Base-by-base conservation (phyloP, 1,140 invertebrate species). In the Belonocnema kinseyi region DNA sequence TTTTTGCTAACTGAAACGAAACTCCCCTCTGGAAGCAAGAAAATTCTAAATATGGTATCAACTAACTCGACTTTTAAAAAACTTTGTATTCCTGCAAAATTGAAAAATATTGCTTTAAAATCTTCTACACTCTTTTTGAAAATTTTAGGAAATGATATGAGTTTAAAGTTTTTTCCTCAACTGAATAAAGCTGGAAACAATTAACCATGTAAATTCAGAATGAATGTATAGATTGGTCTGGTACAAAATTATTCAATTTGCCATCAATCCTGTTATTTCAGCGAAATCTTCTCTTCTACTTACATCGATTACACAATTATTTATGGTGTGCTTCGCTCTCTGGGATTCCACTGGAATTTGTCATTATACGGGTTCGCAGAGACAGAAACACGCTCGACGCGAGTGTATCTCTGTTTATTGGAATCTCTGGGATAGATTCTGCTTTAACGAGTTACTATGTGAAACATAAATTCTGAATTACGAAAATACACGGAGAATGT, bases 181-280 rank as follows among this genome's bases (percentile, higher is more conserved):
- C 33, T 66, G 16, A 66, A 66, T 66, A 16, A 7, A 66, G 61
- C 14, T 66, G 61, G 61, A 40, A 66, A 66, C 26, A 66, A 66
- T 66, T 66, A 66, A 66, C 40, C 61, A n/a, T 66, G 61, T n/a
- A 66, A 33, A 66, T 66, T 66, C 14, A 66, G 61, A 14, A 14
- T 66, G 33, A 16, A 40, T 11, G 19, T 66, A 66, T 16, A 66
- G 40, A 46, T 46, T 46, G 40, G 26, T 66, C 12, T 3, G 8
- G n/a, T 16, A 3, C 26, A 66, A 26, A 66, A 17, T 66, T 66
- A 66, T 66, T 40, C 61, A 66, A 66, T 66, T 66, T 40, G 61
- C 33, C n/a, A 66, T 21, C n/a, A 66, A 66, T 66, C 40, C 33
- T 46, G 61, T 66, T 46, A 13, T 40, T 40, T 40, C 21, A 66